A percentile compares a stretch with the other conserved stretches of the same genome.
phyloP scores from a whole-genome alignment of 2,888 invertebrate genomes.

The Monochamus alternatus region DNA sequence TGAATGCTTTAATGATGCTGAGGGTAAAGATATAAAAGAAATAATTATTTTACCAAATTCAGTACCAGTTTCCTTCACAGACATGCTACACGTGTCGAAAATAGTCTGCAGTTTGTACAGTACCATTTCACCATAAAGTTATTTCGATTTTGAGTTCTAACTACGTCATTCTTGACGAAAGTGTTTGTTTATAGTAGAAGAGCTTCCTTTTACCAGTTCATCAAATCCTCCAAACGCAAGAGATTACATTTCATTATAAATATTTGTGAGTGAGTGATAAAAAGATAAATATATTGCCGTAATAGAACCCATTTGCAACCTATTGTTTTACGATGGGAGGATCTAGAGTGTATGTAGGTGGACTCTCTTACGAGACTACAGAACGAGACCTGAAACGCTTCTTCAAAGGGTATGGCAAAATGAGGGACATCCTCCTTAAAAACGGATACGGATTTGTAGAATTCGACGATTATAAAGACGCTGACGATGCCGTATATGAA shows the following conservation, averaged over 20 bases:
- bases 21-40: no score
- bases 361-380: conserved; percentile 82
- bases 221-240: conserved; percentile 48
- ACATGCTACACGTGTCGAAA: no score
- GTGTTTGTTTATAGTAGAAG: conserved; percentile 41
- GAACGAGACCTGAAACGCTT: conserved; percentile 88
- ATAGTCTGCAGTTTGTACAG: no score
- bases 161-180: conserved; percentile 38
- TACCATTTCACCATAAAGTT: conserved; percentile 39
- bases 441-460: conserved; percentile 93
- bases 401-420: conserved; percentile 85
- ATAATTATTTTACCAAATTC: no score
- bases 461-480: conserved; percentile 98
- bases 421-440: conserved; percentile 85
- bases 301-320: conserved; percentile 65
- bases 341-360: conserved; percentile 85
- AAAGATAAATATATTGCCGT: conserved; percentile 72
- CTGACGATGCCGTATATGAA: conserved; percentile 99
- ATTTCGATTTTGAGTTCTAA: conserved; percentile 46
- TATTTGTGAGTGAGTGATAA: conserved; percentile 45
- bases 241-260: conserved; percentile 53
- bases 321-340: conserved; percentile 73
- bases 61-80: no score
- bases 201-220: conserved; percentile 33
- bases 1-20: no score